phyloP scores from a whole-genome alignment of 2,888 invertebrate genomes.

The Latrodectus hesperus region DNA sequence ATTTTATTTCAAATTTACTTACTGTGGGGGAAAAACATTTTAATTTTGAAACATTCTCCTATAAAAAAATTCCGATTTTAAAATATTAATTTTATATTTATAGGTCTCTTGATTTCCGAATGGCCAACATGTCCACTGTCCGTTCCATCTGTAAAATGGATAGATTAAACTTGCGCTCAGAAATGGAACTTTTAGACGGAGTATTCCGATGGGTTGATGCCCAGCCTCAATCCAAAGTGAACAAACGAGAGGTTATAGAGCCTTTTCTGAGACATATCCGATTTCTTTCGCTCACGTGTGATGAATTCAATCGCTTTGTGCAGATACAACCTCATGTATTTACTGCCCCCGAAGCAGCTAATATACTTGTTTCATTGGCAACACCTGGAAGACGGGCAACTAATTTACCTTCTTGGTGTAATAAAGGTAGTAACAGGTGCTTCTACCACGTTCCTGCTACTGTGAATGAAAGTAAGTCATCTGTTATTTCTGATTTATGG shows the following conservation, averaged over 20 bases:
- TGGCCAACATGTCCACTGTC: constrained; percentile 2
- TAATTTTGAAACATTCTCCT: too few species aligned
- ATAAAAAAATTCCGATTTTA: neutral
- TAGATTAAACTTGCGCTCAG: constrained; percentile 17
- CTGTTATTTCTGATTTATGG: too few species aligned
- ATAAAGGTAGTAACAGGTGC: constrained; percentile 33
- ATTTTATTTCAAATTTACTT: neutral
- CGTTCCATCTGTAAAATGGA: constrained; percentile 42
- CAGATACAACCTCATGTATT: constrained; percentile 32
- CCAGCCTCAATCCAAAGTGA: neutral
- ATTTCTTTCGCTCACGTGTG: constrained; percentile 8
- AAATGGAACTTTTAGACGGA: constrained; percentile 31
- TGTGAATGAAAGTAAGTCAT: neutral
- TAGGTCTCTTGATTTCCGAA: constrained; percentile 27
- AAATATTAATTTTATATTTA: neutral
- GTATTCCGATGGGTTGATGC: constrained; percentile 9
- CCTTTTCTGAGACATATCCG: constrained; percentile 35
- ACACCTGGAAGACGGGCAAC: neutral
- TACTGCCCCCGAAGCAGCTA: constrained; percentile 26
- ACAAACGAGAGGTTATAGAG: neutral
- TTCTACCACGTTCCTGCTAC: neutral
- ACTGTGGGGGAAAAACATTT: too few species aligned
- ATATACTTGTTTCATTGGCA: constrained; percentile 22
- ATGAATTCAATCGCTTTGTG: constrained; percentile 20
- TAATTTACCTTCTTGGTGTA: constrained; percentile 43